Base-by-base conservation (phyloP, 30 jellyfish, hydroid and myxozoan genomes). In the Haliclystus octoradiatus region DNA sequence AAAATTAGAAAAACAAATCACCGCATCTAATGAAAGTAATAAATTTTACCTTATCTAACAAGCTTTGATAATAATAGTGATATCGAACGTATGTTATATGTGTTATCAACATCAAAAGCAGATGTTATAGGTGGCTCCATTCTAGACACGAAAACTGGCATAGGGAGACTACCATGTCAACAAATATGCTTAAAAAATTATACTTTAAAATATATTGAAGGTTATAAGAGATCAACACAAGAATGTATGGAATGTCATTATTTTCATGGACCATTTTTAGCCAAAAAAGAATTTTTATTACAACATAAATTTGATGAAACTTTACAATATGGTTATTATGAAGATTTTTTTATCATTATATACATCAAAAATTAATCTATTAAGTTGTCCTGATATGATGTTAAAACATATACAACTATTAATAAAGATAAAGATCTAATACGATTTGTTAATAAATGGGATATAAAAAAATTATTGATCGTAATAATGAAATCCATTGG, bases 351-450 rank as follows among this genome's bases (percentile, higher is more conserved):
- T 63, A 33, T 90, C 76, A 70, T 28, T 80, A 9, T 76, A 89
- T 25, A 30, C 24, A 24, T 19, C 14, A 25, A 61, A 32, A 27
- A 74, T 69, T 9, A 2, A 19, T 19, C 33, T 81, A 0, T 65
- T 84, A 2, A 76, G 78, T 33, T 90, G 99, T 67, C 94, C 99
- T 2, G 99, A 90, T 62, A 94, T 90, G 2, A 77, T 83, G 87
- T 70, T 84, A 26, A 31, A 29, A 0, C 63, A 24, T 1, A 49
- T 49, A 25, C 46, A 24, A 13, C 77, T 76, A 7, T 50, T 19
- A 3, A 57, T 2, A 14, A 32, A 12, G 84, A 65, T 32, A 26
- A 65, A 3, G 73, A 67, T 2, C 60, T 72, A 34, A 33, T 5
- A 2, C 24, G 35, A n/a, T 71, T 90, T 65, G 94, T 80, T 1